Percentiles rank a stretch among this genome's conserved stretches.
Evolutionary conservation across 2,888 invertebrate species (phyloP).

Genomic region (Melanotus villosus): DNA sequence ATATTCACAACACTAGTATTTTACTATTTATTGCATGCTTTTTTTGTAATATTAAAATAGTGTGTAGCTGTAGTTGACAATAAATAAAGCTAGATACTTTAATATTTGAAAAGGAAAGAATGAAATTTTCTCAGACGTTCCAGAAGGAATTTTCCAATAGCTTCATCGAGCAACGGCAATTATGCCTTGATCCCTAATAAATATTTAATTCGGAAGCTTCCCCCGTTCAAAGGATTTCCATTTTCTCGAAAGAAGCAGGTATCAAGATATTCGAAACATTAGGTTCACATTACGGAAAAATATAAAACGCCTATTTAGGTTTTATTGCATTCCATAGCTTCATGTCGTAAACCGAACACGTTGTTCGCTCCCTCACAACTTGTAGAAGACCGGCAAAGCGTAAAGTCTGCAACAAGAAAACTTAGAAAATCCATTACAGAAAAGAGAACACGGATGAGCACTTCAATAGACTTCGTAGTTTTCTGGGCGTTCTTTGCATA

Average conservation of each 20-base stretch:
- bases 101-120: slow-evolving; percentile 12
- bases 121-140: slow-evolving; percentile 5
- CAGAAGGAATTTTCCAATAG: slow-evolving; percentile 1
- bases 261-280: slow-evolving; percentile 19
- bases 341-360: slow-evolving; percentile 38
- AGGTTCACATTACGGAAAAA: slow-evolving; percentile 24
- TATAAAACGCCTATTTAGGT: slow-evolving; percentile 38
- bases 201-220: slow-evolving; percentile 14
- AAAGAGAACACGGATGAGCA: slow-evolving; percentile 34
- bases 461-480: slow-evolving; percentile 29
- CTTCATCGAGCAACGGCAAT: slow-evolving; percentile 26
- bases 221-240: not conserved
- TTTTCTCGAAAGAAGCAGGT: slow-evolving; percentile 1
- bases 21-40: not conserved
- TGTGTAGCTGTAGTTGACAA: too few relatives aligned
- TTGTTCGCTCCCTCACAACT: slow-evolving; percentile 32
- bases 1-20: too few relatives aligned
- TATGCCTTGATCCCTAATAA: slow-evolving; percentile 22
- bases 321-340: slow-evolving; percentile 36
- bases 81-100: slow-evolving; percentile 11
- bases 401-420: slow-evolving; percentile 33
- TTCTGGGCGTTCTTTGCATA: slow-evolving; percentile 25
- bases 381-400: slow-evolving; percentile 18
- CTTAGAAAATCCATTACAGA: slow-evolving; percentile 37
- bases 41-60: too few relatives aligned